A percentile compares a stretch with the other conserved stretches of the same genome.
phyloP scores from a whole-genome alignment of 2,888 invertebrate species.

The Agrotis segetum region DNA sequence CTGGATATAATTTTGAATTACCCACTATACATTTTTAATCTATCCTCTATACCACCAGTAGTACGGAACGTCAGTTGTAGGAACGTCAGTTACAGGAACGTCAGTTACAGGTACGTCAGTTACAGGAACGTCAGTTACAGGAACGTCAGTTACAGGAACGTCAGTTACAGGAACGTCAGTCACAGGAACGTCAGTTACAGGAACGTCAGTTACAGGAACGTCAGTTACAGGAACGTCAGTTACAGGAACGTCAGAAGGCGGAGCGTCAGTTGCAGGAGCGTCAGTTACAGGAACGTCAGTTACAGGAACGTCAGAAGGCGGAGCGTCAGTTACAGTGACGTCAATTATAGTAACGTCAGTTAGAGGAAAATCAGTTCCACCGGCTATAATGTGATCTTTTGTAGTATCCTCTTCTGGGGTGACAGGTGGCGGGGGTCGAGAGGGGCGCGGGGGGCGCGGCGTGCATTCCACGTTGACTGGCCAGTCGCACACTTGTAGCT shows the following conservation, averaged over 20 bases:
- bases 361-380: not conserved
- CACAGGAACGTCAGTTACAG: not conserved
- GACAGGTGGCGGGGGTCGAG: not conserved
- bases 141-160: not conserved
- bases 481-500: conserved; percentile 68
- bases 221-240: not conserved
- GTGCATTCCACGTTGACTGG: conserved; percentile 65
- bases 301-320: not conserved
- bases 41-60: no score
- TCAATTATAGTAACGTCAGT: not conserved
- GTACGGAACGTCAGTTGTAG: no score
- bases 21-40: no score
- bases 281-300: not conserved
- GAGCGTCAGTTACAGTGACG: not conserved
- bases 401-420: not conserved
- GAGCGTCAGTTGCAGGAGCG: not conserved
- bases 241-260: not conserved
- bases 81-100: no score
- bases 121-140: no score
- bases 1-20: no score
- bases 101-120: no score
- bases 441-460: not conserved
- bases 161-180: not conserved
- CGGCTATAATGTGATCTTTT: not conserved
- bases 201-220: no score